Conservation (phyloP, 2,888 invertebrate species). For the Spilarctia lutea region DNA sequence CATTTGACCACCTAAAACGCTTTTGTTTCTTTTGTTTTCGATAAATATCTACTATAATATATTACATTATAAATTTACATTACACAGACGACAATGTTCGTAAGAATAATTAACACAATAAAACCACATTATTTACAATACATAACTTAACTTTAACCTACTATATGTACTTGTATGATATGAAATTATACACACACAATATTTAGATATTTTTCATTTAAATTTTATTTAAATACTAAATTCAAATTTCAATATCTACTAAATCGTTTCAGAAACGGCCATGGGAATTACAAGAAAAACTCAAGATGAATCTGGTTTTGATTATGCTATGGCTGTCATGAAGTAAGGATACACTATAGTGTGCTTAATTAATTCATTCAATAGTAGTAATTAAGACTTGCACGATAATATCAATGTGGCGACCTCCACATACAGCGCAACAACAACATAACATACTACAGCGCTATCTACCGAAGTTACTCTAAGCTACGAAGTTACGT, state of each 20-base stretch:
- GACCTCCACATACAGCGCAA: too few species aligned
- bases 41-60: background rate
- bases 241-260: background rate
- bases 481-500: too few species aligned
- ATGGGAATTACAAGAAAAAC: slow-evolving; percentile 93
- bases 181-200: background rate
- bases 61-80: background rate
- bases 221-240: background rate
- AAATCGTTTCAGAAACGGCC: slow-evolving; percentile 89
- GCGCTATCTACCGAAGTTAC: too few species aligned
- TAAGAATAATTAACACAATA: background rate
- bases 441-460: too few species aligned
- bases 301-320: slow-evolving; percentile 90
- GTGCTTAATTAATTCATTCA: background rate
- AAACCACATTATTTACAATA: too few species aligned
- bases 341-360: slow-evolving; percentile 80
- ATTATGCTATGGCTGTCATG: slow-evolving; percentile 95
- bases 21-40: background rate
- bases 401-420: too few species aligned
- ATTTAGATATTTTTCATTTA: background rate
- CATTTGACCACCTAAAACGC: slow-evolving; percentile 3
- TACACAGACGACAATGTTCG: background rate
- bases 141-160: too few species aligned
- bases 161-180: too few species aligned
- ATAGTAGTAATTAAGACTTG: background rate